These are phyloP conservation scores for Aix galericulata DNA, from an alignment of 2,113 vertebrate species.

Conservation along the genomic window DNA sequence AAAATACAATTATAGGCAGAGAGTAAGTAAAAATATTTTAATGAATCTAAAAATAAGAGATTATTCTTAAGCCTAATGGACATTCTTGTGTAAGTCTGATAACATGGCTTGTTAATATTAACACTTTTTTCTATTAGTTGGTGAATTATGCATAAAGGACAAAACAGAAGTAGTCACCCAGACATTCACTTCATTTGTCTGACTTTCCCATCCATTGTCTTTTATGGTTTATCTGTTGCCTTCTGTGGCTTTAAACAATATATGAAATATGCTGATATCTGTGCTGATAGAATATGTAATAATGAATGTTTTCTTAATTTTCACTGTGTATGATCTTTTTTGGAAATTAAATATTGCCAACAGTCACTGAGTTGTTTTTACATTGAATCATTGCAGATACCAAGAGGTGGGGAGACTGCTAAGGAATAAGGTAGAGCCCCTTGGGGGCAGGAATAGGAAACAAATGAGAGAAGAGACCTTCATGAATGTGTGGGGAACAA, in stretches of 20 bases:
- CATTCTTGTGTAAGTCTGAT: background rate
- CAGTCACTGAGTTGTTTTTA: background rate
- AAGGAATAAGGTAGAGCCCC: background rate
- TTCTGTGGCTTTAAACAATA: background rate
- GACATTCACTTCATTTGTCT: background rate
- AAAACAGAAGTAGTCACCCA: constrained; percentile 28
- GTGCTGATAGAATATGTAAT: background rate
- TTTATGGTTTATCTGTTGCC: background rate
- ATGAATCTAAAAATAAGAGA: background rate
- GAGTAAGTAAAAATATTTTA: background rate
- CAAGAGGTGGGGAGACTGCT: too few species aligned
- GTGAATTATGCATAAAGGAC: constrained; percentile 62
- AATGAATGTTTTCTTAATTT: background rate
- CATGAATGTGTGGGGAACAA: background rate
- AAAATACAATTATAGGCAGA: background rate
- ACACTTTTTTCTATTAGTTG: background rate
- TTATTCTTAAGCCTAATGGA: constrained; percentile 16
- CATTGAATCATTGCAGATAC: background rate
- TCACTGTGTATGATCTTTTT: background rate
- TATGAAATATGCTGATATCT: background rate
- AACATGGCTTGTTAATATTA: constrained; percentile 29
- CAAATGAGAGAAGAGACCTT: background rate
- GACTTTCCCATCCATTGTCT: background rate
- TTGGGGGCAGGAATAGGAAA: background rate
- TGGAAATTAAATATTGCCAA: background rate